Percentiles rank a stretch among this genome's conserved stretches.
Conservation (phyloP, 1,140 invertebrate genomes). For the Lasaia peninsularis region DNA sequence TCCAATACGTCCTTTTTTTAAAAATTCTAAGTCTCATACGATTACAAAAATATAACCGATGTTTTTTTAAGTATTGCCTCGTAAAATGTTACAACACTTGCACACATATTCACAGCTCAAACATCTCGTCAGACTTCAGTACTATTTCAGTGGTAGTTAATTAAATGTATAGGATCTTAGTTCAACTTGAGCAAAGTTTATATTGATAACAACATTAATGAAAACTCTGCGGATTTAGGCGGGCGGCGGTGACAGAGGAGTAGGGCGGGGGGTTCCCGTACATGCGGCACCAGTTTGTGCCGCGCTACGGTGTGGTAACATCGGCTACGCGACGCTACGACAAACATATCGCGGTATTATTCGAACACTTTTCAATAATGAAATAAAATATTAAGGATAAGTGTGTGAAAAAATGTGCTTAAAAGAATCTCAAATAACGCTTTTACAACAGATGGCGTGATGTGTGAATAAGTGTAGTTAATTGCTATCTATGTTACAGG, state of each 20-base stretch:
- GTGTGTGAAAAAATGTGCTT: not conserved
- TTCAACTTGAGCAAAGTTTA: constrained; percentile 66
- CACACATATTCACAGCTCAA: not conserved
- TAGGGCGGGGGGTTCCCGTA: constrained; percentile 48
- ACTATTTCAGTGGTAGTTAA: constrained; percentile 63
- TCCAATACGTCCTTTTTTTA: too few relatives aligned
- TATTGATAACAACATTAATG: constrained; percentile 73
- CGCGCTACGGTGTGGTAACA: constrained; percentile 50
- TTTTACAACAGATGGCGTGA: not conserved
- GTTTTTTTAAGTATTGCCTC: too few relatives aligned
- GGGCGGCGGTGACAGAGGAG: constrained; percentile 62
- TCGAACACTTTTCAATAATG: constrained; percentile 12
- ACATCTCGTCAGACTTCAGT: not conserved
- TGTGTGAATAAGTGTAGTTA: constrained; percentile 2
- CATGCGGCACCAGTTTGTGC: constrained; percentile 51
- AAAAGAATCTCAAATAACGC: not conserved
- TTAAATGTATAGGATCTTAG: constrained; percentile 65
- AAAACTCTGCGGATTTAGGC: constrained; percentile 69
- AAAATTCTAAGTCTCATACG: too few relatives aligned
- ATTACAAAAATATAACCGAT: too few relatives aligned
- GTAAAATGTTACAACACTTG: not conserved
- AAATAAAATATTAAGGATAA: not conserved
- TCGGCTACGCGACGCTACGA: constrained; percentile 32
- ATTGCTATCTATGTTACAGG: constrained; percentile 5
- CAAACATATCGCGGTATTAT: constrained; percentile 12